Percentiles rank a stretch among this genome's conserved stretches.
Evolutionary conservation across 1,140 invertebrate genomes (phyloP).

Genomic region (Platyura marginata): DNA sequence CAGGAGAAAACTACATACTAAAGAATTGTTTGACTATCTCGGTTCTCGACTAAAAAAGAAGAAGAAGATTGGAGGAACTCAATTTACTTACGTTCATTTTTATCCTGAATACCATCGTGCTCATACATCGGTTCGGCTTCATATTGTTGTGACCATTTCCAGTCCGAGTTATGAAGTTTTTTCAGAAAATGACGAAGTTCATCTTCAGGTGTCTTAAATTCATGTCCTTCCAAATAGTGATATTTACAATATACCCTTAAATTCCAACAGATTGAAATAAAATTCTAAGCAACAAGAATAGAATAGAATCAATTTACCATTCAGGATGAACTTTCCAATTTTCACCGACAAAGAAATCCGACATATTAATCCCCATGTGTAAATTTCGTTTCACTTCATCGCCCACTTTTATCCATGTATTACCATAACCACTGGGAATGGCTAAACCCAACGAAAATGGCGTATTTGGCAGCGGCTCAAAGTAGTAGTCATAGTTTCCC

Average conservation of each 20-base stretch:
- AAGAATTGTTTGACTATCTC: no score
- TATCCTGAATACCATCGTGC: constrained; percentile 10
- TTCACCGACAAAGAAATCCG: constrained; percentile 41
- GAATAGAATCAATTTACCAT: constrained; percentile 34
- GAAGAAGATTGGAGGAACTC: no score
- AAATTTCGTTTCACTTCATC: constrained; percentile 46
- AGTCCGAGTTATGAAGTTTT: constrained; percentile 33
- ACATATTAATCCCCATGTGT: constrained; percentile 42
- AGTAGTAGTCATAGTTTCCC: constrained; percentile 70
- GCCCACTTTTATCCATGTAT: constrained; percentile 52
- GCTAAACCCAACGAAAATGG: constrained; percentile 62
- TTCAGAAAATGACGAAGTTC: constrained; percentile 56
- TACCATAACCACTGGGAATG: constrained; percentile 58
- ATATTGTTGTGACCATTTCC: constrained; percentile 38
- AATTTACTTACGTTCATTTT: constrained; percentile 14
- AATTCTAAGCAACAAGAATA: not conserved
- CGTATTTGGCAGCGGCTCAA: constrained; percentile 55
- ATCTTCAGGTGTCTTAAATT: constrained; percentile 47
- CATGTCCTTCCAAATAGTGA: constrained; percentile 55
- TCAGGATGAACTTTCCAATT: constrained; percentile 76
- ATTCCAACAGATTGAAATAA: constrained; percentile 3
- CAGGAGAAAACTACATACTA: no score
- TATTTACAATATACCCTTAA: constrained; percentile 70
- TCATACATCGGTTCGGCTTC: constrained; percentile 13
- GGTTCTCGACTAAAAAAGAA: not conserved